Base-by-base conservation (phyloP, 2,888 invertebrate species). In the Pyrrhia umbra region DNA sequence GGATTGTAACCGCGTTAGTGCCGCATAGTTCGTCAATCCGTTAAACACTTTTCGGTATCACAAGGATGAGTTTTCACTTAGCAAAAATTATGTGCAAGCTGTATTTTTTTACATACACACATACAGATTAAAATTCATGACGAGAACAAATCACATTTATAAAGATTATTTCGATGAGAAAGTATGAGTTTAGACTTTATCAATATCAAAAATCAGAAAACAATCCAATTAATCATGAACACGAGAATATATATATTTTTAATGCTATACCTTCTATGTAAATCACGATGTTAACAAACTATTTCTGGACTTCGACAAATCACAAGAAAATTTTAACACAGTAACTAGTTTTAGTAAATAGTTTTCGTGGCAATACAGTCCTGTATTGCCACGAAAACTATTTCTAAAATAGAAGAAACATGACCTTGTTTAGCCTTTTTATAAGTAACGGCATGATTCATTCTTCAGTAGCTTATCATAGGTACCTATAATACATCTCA, bases 401-500 rank as follows among this genome's bases (percentile, higher is more conserved):
- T n/a, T 39, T 40, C 3, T 13, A 1, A 25, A 20, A n/a, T 57
- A 57, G 23, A 18, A 16, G 2, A 15, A 18, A 21, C 21, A 13
- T 13, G 8, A 42, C 34, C 16, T n/a, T 5, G 42, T 27, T 6
- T 25, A 25, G 21, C 25, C 40, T 15, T 68, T 40, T 23, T 47
- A 65, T 58, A 67, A 2, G 16, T 10, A 8, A 27, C 13, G 18
- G 4, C 8, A 20, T 66, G 30, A 54, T 13, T 45, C 18, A 25
- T 25, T 20, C 6, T n/a, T 16, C 13, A 18, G 13, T n/a, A 18
- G 9, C 21, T 6, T 34, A 18, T 10, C n/a, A n/a, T n/a, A n/a
- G n/a, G n/a, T n/a, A n/a, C 3, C 37, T n/a, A 34, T 16, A n/a
- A 46, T 46, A 65, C 25, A 39, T 20, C 15, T 42, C 20, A 62